Conservation (phyloP, 2,113 vertebrate genomes). For the Tursiops truncatus region DNA sequence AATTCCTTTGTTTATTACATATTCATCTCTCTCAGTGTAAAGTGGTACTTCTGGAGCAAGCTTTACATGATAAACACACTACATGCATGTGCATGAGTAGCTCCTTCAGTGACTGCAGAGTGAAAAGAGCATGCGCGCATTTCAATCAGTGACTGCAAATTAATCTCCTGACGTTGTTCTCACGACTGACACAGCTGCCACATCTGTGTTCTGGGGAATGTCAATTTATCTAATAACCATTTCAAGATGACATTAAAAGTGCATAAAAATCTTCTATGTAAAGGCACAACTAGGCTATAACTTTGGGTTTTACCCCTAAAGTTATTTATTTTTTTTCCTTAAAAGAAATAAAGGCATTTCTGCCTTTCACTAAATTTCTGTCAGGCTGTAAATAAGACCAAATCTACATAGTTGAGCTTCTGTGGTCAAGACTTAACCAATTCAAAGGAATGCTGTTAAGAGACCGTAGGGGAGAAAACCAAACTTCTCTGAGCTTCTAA, state of each 20-base stretch:
- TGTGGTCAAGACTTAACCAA: background rate
- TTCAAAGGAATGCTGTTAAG: background rate
- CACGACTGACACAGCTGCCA: constrained; percentile 30
- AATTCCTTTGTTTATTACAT: constrained; percentile 81
- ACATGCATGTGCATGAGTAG: constrained; percentile 85
- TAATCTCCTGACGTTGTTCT: constrained; percentile 70
- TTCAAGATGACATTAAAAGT: background rate
- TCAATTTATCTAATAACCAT: background rate
- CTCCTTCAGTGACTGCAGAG: constrained; percentile 60
- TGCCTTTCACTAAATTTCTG: constrained; percentile 67
- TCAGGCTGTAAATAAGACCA: background rate
- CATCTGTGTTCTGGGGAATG: constrained; percentile 69
- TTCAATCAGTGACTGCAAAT: constrained; percentile 21
- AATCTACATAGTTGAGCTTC: background rate
- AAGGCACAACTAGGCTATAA: background rate
- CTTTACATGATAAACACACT: constrained; percentile 77
- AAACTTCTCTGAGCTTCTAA: constrained; percentile 64
- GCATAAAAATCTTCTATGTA: background rate
- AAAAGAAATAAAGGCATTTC: constrained; percentile 62
- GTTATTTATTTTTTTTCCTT: constrained; percentile 20
- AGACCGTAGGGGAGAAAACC: constrained; percentile 32
- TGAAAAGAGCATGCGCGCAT: background rate
- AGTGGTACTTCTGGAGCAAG: constrained; percentile 76
- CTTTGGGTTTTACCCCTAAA: constrained; percentile 56
- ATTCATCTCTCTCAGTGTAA: constrained; percentile 81